Conservation (phyloP, 2,113 vertebrate genomes). For the Eclectus roratus region DNA sequence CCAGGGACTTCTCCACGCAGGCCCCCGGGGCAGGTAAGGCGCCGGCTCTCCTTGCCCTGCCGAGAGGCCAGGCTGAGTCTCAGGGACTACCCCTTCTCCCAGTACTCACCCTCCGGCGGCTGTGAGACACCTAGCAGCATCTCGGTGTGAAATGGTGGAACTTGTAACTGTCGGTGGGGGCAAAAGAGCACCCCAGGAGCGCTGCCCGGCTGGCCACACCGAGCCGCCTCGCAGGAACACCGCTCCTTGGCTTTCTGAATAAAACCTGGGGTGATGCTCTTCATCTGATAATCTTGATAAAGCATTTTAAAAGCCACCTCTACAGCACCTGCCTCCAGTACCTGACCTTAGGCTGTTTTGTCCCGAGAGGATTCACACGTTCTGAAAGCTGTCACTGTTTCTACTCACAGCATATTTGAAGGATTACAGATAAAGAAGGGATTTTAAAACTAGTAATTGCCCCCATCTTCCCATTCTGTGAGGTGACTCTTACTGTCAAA, state of each 20-base stretch:
- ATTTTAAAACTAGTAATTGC: not conserved
- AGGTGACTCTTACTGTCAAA: not conserved
- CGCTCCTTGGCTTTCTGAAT: not conserved
- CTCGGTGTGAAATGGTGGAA: not conserved
- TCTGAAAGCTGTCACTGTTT: not conserved
- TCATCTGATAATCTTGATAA: not conserved
- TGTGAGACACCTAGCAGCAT: not conserved
- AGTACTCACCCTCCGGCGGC: too few relatives aligned
- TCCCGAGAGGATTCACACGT: not conserved
- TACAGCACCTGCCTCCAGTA: not conserved
- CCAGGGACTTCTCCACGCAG: fast-evolving
- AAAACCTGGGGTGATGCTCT: fast-evolving
- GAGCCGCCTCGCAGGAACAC: not conserved
- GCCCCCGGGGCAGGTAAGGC: not conserved
- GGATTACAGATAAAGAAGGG: not conserved
- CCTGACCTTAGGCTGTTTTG: not conserved
- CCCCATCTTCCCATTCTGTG: not conserved
- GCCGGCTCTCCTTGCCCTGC: not conserved
- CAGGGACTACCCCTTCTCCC: not conserved
- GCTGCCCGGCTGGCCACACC: fast-evolving
- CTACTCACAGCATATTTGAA: not conserved
- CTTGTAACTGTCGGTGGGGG: not conserved
- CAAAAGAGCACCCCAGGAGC: not conserved
- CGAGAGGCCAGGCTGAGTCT: not conserved
- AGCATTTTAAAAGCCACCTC: not conserved